A percentile compares a stretch with the other conserved stretches of the same genome.
phyloP scores from a whole-genome alignment of 2,797 vertebrate genomes.

The Characodon lateralis region DNA sequence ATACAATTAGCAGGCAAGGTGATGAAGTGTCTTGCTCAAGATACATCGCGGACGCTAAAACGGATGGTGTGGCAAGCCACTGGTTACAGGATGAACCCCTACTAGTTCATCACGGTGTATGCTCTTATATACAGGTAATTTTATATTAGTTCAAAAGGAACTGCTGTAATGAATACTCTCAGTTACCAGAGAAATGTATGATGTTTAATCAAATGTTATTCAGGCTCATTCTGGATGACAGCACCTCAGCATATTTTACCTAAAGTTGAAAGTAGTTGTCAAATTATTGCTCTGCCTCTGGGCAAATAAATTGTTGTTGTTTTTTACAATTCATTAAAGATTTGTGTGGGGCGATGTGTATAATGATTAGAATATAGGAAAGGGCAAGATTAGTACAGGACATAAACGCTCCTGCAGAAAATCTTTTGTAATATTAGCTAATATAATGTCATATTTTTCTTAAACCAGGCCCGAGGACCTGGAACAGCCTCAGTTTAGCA shows the following conservation, averaged over 20 bases:
- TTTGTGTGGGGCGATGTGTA: no score
- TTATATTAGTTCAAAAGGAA: background rate
- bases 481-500: background rate
- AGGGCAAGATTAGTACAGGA: background rate
- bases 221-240: background rate
- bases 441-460: background rate
- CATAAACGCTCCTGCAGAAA: background rate
- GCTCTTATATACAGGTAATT: background rate
- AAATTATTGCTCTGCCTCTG: background rate
- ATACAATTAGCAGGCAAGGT: no score
- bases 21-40: no score
- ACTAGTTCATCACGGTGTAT: background rate
- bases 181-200: background rate
- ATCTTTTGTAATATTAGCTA: background rate
- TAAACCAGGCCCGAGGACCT: background rate
- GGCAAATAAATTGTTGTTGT: background rate
- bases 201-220: background rate
- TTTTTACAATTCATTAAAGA: no score
- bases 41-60: no score
- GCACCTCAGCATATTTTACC: background rate
- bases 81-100: no score
- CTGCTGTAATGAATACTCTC: background rate
- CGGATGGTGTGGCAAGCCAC: no score
- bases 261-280: background rate
- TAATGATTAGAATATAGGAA: background rate